Evolutionary conservation across 2,888 invertebrate species (phyloP), one percentile per base, ranked within the genome.

Genomic region (Xanthia togata): DNA sequence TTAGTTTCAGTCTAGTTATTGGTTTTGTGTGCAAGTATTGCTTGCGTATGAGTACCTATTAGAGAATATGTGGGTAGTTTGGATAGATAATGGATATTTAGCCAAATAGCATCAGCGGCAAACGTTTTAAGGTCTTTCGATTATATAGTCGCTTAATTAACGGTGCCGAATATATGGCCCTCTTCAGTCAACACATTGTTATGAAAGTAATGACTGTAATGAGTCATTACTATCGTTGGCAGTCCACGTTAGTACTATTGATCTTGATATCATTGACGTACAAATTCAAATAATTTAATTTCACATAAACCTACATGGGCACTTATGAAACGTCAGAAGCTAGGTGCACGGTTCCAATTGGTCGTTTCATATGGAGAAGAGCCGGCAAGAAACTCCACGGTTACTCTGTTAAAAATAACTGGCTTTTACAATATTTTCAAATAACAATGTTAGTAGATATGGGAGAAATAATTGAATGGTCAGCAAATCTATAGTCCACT

Each of bases 1-100:
- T 53, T 65, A 79, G 73, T 78, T 83, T 73, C 26, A 41, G 20
- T 62, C 5, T 62, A 60, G 83, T 63, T 78, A 73, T 78, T 59
- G 62, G 59, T 60, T 73, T 71, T 47, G 26, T 60, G 17, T 73
- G 65, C 62, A 12, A n/a, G 68, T 31, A 68, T 50, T n/a, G 64
- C 73, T 78, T 64, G 57, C 50, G 35, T 76, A 41, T 35, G 8
- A 41, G n/a, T 41, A 23, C 4, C 4, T 59, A 17, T 44, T 38
- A 47, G 44, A 35, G 17, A 59, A 69, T 63, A 50, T 26, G 31
- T n/a, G 20, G 57, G 14, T 47, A 44, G 62, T 50, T 83, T 53
- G 2, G 3, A 23, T 55, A 55, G 26, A 47, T n/a, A 44, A 35
- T 55, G 20, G 1, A 55, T 73, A 67, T 23, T 78, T 31, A 38